phyloP scores from a whole-genome alignment of 2,797 vertebrate species.

The Sebastes taczanowskii region DNA sequence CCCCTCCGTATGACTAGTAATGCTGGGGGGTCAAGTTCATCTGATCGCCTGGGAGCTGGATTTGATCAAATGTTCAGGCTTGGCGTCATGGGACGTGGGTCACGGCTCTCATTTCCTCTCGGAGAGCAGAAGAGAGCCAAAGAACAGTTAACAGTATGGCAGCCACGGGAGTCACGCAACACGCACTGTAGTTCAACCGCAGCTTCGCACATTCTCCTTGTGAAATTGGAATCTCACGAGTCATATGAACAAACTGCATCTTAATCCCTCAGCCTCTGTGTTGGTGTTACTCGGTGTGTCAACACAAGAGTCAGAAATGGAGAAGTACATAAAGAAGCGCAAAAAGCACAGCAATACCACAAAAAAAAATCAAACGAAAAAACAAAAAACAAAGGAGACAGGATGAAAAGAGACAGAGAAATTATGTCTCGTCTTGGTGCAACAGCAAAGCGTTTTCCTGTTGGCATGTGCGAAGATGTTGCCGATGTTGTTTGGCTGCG shows the following conservation, averaged over 20 bases:
- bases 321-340: background rate
- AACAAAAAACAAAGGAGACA: slow-evolving; percentile 3
- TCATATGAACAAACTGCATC: background rate
- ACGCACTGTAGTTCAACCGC: slow-evolving; percentile 11
- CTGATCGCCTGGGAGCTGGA: slow-evolving; percentile 58
- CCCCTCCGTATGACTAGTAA: slow-evolving; percentile 51
- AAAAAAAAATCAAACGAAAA: slow-evolving; percentile 4
- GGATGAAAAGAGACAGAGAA: background rate
- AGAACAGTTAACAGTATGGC: slow-evolving; percentile 20
- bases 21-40: slow-evolving; percentile 61
- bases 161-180: slow-evolving; percentile 21
- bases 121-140: slow-evolving; percentile 28
- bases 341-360: background rate
- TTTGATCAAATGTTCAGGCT: slow-evolving; percentile 67
- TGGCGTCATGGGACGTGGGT: slow-evolving; percentile 47
- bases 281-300: background rate
- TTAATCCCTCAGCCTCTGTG: slow-evolving; percentile 11
- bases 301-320: slow-evolving; percentile 5
- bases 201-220: slow-evolving; percentile 22
- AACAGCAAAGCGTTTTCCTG: slow-evolving; percentile 48
- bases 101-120: slow-evolving; percentile 58
- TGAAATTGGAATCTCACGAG: slow-evolving; percentile 36
- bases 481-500: slow-evolving; percentile 59
- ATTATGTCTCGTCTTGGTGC: slow-evolving; percentile 18
- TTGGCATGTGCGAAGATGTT: slow-evolving; percentile 57